Conservation (phyloP, 2,113 vertebrate species). For the Centrocercus urophasianus region DNA sequence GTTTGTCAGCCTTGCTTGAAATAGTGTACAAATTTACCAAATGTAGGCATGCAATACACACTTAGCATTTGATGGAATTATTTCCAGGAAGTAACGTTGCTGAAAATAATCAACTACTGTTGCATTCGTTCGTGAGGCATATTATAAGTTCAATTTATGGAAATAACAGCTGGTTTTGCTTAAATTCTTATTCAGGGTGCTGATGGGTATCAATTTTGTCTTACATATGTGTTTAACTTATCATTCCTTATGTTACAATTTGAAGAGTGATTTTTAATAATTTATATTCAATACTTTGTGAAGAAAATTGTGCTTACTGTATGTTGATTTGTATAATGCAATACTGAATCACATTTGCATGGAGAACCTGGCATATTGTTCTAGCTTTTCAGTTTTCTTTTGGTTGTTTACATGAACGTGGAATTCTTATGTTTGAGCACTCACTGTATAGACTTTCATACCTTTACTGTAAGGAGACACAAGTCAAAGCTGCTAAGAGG, state of each 20-base stretch:
- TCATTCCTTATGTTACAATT: background rate
- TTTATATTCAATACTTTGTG: background rate
- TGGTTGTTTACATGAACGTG: background rate
- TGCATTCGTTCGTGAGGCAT: background rate
- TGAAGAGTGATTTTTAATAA: background rate
- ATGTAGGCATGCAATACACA: fast-evolving
- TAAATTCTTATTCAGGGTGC: background rate
- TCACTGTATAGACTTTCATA: background rate
- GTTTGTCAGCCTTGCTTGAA: background rate
- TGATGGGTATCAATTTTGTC: background rate
- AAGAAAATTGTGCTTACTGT: background rate
- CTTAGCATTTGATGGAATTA: background rate
- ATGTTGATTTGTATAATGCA: background rate
- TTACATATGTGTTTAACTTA: background rate
- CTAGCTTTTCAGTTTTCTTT: background rate
- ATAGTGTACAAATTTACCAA: background rate
- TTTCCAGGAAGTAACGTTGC: background rate
- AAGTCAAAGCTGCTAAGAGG: background rate
- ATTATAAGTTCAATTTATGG: background rate
- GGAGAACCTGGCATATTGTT: background rate
- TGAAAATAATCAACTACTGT: background rate
- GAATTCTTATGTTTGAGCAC: background rate
- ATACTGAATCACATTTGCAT: background rate
- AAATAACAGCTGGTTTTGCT: background rate
- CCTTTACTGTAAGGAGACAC: background rate